Evolutionary conservation across 2,888 invertebrate species (phyloP).

Genomic region (Elegia similella): DNA sequence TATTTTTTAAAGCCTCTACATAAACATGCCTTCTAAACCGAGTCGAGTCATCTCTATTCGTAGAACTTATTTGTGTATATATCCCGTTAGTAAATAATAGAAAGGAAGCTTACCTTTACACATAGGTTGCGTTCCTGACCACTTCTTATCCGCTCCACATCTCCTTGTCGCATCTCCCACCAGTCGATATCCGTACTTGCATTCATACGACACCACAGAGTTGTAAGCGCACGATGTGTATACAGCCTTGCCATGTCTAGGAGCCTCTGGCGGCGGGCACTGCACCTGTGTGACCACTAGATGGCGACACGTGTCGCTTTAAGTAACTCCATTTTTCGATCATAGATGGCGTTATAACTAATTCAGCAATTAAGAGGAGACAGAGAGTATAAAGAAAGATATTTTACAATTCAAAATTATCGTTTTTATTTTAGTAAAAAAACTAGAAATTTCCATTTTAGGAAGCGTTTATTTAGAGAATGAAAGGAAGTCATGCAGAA

Average conservation of each 20-base stretch:
- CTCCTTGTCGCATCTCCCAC: slow-evolving; percentile 94
- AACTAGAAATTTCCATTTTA: background rate
- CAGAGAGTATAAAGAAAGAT: background rate
- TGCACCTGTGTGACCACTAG: slow-evolving; percentile 95
- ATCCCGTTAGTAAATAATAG: too few species aligned
- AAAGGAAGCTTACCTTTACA: slow-evolving; percentile 95
- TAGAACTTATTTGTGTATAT: too few species aligned
- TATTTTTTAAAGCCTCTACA: too few species aligned
- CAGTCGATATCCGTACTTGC: slow-evolving; percentile 95
- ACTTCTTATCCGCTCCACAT: slow-evolving; percentile 96
- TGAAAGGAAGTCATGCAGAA: slow-evolving; percentile 22
- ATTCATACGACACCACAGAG: slow-evolving; percentile 96
- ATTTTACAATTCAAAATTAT: background rate
- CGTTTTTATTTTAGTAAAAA: background rate
- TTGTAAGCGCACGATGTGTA: slow-evolving; percentile 97
- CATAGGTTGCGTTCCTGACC: slow-evolving; percentile 95
- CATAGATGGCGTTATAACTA: slow-evolving; percentile 48
- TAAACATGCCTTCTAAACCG: too few species aligned
- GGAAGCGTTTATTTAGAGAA: background rate
- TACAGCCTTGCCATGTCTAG: slow-evolving; percentile 95
- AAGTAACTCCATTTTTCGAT: slow-evolving; percentile 42
- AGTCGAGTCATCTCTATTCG: too few species aligned
- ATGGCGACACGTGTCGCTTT: slow-evolving; percentile 76
- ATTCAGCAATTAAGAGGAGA: slow-evolving; percentile 15
- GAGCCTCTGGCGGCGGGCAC: slow-evolving; percentile 95